Base-by-base conservation (phyloP, 2,888 invertebrate species). In the Lissocephala sabroskyi region DNA sequence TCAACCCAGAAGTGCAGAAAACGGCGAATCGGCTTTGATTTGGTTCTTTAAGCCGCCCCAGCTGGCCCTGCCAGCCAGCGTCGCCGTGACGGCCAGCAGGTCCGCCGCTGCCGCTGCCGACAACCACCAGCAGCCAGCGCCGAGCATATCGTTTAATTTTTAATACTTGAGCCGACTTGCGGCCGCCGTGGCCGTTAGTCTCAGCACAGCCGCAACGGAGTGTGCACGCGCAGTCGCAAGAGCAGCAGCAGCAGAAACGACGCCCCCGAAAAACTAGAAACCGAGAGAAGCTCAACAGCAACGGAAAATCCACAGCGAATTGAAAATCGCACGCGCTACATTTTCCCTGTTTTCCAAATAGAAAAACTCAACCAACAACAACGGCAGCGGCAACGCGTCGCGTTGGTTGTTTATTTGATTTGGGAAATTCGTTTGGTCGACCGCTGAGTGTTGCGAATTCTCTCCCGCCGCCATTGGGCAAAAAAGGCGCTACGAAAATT, bases 121-220 rank as follows among this genome's bases (percentile, higher is more conserved):
- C 51, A 49, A 66, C n/a, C n/a, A n/a, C n/a, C 17, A 41, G 29
- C 19, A 28, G 28, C 9, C 36, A 7, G 4, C 3, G 23, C 41
- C 60, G 67, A 56, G 49, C 46, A 66, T 75, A 77, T 59, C 77
- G 78, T 70, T 77, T 79, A 73, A 76, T 73, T 79, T 76, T 81
- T 80, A 82, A 81, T 80, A 83, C 81, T 82, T 81, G 67, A 82
- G 76, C 74, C 68, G 74, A 67, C 75, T 76, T 73, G 75, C 73
- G 78, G 77, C 66, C 68, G 75, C 58, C 53, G 73, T 68, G 65
- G 64, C 65, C 80, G 81, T 84, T 80, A 84, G 84, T 84, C 77
- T 77, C 65, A 80, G 84, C 83, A 84, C 83, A 84, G 83, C 83
- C 83, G 80, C 79, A 79, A 79, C 77, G 84, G 83, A 84, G 83